Evolutionary conservation across 2,888 invertebrate species (phyloP), one percentile per base, ranked within the genome.

Genomic region (Apomyelois bistriatella): DNA sequence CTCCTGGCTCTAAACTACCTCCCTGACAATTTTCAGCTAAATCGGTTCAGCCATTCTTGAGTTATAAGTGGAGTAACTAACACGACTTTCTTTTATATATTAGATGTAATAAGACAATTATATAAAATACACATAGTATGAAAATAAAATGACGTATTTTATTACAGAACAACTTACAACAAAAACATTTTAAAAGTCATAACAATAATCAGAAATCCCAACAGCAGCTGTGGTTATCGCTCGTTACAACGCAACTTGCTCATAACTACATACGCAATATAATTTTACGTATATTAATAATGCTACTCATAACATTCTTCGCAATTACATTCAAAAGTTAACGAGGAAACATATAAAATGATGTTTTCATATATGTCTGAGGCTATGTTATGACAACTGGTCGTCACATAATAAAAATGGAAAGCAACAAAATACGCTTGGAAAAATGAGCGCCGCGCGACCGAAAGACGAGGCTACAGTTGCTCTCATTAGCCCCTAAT

Each of bases 401-500:
- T 74, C 70, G 72, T 75, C 78, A 76, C 74, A 74, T 76, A 79
- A 82, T 80, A 79, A 83, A 79, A 74, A 68, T 64, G 68, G 60
- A 60, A 68, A 65, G 63, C 61, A 69, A 75, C 75, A 75, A 74
- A 82, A 79, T 75, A 74, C 63, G 68, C 66, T 66, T 65, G 55
- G 68, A 79, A 69, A 68, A 73, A 71, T 72, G 74, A 68, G 64
- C 70, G 75, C 67, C 72, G 62, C 76, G 62, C 65, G 70, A 74
- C 70, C 66, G 71, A 61, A 62, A 66, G 62, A 68, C 66, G 75
- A 22, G 5, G 22, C 22, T 69, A 76, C 73, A 72, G 73, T 74
- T 69, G 81, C 75, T 79, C 86, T 87, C 86, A 87, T 90, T 89
- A 87, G 81, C 73, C 78, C 77, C 82, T 88, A 90, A 90, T 89